A percentile compares a stretch with the other conserved stretches of the same genome.
Evolutionary conservation across 2,888 invertebrate genomes (phyloP).

Genomic region (Caenorhabditis doughertyi): DNA sequence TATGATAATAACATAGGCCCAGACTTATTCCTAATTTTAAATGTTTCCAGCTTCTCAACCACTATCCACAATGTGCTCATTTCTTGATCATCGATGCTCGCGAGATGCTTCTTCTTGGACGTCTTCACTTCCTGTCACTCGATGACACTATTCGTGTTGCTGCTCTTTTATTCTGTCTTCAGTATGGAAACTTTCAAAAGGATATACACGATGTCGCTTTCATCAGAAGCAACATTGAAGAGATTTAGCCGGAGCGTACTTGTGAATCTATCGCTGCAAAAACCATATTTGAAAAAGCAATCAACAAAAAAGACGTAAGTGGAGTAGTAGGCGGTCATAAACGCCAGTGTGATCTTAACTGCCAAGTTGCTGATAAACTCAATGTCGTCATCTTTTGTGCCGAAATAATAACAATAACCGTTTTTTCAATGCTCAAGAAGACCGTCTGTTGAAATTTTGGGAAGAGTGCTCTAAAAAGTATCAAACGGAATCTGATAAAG

Average conservation of each 20-base stretch:
- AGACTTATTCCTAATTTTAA: too few species aligned
- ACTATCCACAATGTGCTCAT: slow-evolving; percentile 29
- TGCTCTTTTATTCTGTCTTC: slow-evolving; percentile 46
- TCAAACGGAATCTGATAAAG: slow-evolving; percentile 7
- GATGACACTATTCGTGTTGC: slow-evolving; percentile 41
- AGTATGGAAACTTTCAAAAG: slow-evolving; percentile 37
- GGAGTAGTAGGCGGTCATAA: too few species aligned
- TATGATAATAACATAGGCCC: too few species aligned
- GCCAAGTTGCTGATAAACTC: background rate
- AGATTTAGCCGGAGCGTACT: slow-evolving; percentile 43
- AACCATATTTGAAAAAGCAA: slow-evolving; percentile 46
- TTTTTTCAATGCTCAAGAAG: slow-evolving; percentile 37
- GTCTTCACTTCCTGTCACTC: slow-evolving; percentile 38
- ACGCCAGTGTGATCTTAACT: background rate
- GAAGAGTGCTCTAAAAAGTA: slow-evolving; percentile 3
- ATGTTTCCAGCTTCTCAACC: slow-evolving; percentile 40
- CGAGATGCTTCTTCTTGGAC: slow-evolving; percentile 45
- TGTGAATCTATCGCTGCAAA: slow-evolving; percentile 46
- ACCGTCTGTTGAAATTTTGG: slow-evolving; percentile 32
- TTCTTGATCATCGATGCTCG: slow-evolving; percentile 47
- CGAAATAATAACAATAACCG: background rate
- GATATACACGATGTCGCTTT: slow-evolving; percentile 30
- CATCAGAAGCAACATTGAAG: slow-evolving; percentile 49
- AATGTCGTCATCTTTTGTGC: too few species aligned
- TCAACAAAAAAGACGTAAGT: slow-evolving; percentile 54